Conservation (phyloP, 2,797 vertebrate genomes). For the Macropus fuliginosus region DNA sequence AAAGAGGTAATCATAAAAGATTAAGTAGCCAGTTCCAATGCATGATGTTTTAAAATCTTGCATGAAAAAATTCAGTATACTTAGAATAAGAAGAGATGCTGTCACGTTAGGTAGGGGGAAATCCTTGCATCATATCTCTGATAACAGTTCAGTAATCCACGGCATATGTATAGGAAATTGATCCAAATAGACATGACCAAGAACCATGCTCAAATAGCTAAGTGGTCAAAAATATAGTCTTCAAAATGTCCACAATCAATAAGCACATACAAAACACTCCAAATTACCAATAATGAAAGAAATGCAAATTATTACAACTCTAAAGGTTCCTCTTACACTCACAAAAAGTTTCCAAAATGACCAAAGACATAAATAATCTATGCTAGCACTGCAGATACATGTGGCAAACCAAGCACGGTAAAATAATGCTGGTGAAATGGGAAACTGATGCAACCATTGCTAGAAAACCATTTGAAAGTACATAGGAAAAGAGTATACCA, state of each 20-base stretch:
- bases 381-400: neutral
- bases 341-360: neutral
- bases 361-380: neutral
- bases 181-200: too few relatives aligned
- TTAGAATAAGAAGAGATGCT: neutral
- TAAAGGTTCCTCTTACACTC: neutral
- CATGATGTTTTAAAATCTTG: neutral
- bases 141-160: too few relatives aligned
- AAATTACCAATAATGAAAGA: neutral
- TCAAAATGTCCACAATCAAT: neutral
- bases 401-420: neutral
- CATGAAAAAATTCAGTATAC: neutral
- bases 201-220: neutral
- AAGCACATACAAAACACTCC: neutral
- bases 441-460: neutral
- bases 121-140: too few relatives aligned
- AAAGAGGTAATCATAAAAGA: neutral
- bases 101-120: too few relatives aligned
- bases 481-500: neutral
- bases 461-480: neutral
- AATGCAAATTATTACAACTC: neutral
- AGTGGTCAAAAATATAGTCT: neutral
- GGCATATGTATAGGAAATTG: too few relatives aligned
- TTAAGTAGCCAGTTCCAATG: neutral
- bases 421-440: neutral